These are phyloP conservation scores for Mesocricetus auratus DNA, from an alignment of 2,113 vertebrate genomes.

Conservation along the genomic window DNA sequence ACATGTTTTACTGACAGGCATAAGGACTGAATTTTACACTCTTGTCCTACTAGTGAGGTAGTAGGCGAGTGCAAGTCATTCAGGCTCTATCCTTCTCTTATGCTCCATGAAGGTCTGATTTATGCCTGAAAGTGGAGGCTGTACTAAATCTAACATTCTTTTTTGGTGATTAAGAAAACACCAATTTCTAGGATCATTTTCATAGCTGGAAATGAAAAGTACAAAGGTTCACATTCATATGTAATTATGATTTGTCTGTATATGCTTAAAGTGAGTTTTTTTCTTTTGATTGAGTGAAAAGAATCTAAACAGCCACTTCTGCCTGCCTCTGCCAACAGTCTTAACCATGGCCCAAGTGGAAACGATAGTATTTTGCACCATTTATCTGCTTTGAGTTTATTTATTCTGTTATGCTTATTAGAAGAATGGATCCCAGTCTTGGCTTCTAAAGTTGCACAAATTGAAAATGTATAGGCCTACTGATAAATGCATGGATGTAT, in stretches of 20 bases:
- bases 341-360: neutral
- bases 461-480: neutral
- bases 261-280: neutral
- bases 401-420: neutral
- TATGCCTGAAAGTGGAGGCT: neutral
- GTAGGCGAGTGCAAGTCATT: neutral
- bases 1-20: slow-evolving; percentile 29
- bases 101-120: slow-evolving; percentile 15
- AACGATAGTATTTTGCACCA: neutral
- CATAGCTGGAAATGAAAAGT: neutral
- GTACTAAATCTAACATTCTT: neutral
- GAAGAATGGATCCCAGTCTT: neutral
- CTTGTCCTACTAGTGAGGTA: neutral
- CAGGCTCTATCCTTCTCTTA: neutral
- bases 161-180: slow-evolving; percentile 11
- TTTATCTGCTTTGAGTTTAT: neutral
- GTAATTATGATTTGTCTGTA: neutral
- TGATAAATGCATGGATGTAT: neutral
- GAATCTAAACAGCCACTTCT: neutral
- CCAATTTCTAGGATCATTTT: neutral
- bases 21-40: neutral
- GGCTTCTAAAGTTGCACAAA: neutral
- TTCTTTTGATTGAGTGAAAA: neutral
- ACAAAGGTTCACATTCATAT: neutral
- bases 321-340: neutral